Conservation (phyloP, 2,888 invertebrate species). For the Seira musarum region DNA sequence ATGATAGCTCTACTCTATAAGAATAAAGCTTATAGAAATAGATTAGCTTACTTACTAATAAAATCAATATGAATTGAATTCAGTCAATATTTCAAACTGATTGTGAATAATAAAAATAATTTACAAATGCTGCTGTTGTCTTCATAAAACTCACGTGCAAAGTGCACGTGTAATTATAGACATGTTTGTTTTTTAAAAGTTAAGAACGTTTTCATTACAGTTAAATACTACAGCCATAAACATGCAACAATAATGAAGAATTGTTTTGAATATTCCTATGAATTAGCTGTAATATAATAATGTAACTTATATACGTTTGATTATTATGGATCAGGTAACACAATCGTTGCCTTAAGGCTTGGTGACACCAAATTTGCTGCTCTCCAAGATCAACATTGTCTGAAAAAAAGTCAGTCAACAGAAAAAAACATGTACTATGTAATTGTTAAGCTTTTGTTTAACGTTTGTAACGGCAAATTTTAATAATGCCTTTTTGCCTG, state of each 20-base stretch:
- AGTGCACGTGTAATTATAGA: neutral
- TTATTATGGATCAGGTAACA: constrained; percentile 42
- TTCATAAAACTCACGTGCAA: neutral
- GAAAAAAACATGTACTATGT: neutral
- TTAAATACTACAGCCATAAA: neutral
- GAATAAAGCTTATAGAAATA: constrained; percentile 7
- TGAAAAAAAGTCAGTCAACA: neutral
- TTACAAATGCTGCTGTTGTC: neutral
- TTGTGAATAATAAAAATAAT: constrained; percentile 3
- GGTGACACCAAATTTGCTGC: constrained; percentile 4
- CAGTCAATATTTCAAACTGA: constrained; percentile 7
- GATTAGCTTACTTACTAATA: constrained; percentile 9
- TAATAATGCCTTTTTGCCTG: constrained; percentile 1
- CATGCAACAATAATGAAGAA: neutral
- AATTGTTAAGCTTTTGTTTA: neutral
- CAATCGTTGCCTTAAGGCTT: constrained; percentile 57
- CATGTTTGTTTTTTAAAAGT: too few relatives aligned
- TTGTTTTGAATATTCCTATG: neutral
- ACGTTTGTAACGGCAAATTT: neutral
- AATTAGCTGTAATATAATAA: neutral
- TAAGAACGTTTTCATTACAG: neutral
- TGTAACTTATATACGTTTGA: too few relatives aligned
- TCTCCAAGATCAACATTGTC: neutral
- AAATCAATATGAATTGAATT: neutral
- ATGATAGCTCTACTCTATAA: constrained; percentile 5